Percentiles rank a stretch among this genome's conserved stretches.
Conservation (phyloP, 2,888 invertebrate genomes). For the Zhuqinia jingwanae region DNA sequence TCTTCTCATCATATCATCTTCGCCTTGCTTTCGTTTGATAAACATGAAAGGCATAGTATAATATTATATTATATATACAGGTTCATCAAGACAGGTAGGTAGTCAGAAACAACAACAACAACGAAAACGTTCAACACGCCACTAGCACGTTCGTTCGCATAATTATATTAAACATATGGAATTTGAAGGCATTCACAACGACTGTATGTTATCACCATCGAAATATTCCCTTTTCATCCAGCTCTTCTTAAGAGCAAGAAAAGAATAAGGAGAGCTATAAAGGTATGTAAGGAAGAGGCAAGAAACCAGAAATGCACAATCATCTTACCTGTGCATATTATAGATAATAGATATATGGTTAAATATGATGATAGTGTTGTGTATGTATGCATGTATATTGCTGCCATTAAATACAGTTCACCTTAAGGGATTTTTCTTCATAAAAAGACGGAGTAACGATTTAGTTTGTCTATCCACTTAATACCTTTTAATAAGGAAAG, state of each 20-base stretch:
- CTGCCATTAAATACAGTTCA: slow-evolving; percentile 37
- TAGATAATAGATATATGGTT: not conserved
- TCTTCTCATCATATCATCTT: not conserved
- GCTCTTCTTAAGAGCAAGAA: not conserved
- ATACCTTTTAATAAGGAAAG: slow-evolving; percentile 41
- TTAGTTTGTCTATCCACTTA: not conserved
- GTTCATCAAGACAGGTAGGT: slow-evolving; percentile 54
- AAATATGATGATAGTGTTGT: no score
- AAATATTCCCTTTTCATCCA: slow-evolving; percentile 1
- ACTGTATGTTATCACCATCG: slow-evolving; percentile 9
- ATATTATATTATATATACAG: not conserved
- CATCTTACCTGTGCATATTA: no score
- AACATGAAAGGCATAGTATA: slow-evolving; percentile 15
- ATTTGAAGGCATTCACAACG: not conserved
- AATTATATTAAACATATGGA: not conserved
- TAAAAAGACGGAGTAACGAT: not conserved
- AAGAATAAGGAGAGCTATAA: not conserved
- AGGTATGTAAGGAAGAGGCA: not conserved
- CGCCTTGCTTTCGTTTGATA: no score
- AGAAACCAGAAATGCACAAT: slow-evolving; percentile 45
- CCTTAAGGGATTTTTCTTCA: not conserved
- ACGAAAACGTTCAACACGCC: slow-evolving; percentile 49
- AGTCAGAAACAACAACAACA: slow-evolving; percentile 50
- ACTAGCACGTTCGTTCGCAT: not conserved
- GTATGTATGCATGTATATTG: not conserved